phyloP scores from a whole-genome alignment of 2,888 invertebrate genomes.

The Serrognathus titanus region DNA sequence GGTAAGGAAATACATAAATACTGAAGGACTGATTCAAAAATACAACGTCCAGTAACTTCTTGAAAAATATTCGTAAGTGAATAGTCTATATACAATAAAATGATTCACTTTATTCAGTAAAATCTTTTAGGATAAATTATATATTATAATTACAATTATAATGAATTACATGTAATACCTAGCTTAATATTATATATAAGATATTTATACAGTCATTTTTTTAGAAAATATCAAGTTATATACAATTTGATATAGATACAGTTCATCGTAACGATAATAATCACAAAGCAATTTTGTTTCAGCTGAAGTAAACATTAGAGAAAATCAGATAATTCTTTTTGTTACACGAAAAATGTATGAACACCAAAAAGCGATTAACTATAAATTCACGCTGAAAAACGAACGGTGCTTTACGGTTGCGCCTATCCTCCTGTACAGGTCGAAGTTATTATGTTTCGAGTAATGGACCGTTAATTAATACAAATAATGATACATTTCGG shows the following conservation, averaged over 20 bases:
- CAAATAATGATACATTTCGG: slow-evolving; percentile 14
- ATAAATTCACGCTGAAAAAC: slow-evolving; percentile 22
- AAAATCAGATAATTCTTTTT: slow-evolving; percentile 5
- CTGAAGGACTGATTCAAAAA: too few relatives aligned
- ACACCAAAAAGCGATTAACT: slow-evolving; percentile 36
- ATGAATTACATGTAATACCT: neutral
- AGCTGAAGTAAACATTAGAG: slow-evolving; percentile 2
- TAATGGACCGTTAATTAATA: slow-evolving; percentile 29
- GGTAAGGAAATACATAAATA: too few relatives aligned
- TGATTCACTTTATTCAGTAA: neutral
- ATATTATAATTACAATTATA: neutral
- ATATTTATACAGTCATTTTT: slow-evolving; percentile 14
- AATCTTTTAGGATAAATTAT: neutral
- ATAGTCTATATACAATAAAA: neutral
- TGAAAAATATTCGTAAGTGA: neutral
- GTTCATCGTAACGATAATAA: slow-evolving; percentile 2
- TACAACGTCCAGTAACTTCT: neutral
- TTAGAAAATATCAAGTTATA: slow-evolving; percentile 37
- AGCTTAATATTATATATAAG: neutral
- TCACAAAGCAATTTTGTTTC: slow-evolving; percentile 11
- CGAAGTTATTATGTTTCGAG: slow-evolving; percentile 2
- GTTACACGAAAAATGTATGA: slow-evolving; percentile 24
- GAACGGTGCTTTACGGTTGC: neutral
- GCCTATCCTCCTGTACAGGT: neutral
- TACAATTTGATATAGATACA: slow-evolving; percentile 32